Evolutionary conservation across 2,113 vertebrate genomes (phyloP), one percentile per base, ranked within the genome.

Genomic region (Anas platyrhynchos): DNA sequence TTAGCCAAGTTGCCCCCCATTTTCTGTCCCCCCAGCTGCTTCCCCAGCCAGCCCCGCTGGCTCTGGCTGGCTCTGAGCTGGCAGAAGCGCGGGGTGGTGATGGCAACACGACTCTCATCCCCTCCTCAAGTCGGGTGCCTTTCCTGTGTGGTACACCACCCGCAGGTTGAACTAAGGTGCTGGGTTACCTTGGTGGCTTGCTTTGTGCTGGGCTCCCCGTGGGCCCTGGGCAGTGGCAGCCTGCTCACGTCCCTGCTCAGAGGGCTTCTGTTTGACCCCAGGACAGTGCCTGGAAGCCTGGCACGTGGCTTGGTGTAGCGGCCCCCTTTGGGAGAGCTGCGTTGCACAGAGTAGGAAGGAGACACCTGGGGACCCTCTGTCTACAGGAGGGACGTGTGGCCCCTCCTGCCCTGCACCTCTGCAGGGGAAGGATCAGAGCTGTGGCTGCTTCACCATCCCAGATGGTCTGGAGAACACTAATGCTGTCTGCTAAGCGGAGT

Each of bases 101-200:
- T 0, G 41, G 48, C 50, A 36, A 3, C 1, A 3, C 0, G 1
- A 2, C 20, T 22, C n/a, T 18, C 2, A 8, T 12, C 59, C 46
- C 25, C 16, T 13, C 21, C 2, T 2, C 13, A 22, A 43, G n/a
- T 4, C 7, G 29, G 25, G 31, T 34, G 2, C 46, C 15, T 1
- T 20, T 26, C 4, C 65, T 13, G 13, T 8, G 46, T 2, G 1
- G 6, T 9, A 3, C 9, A 3, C 55, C 13, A 4, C 54, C 46
- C 3, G 6, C 86, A 16, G 11, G 54, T 43, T 11, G 77, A 8
- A 29, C 3, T 0, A 10, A 4, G 4, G 34, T 0, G 29, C 2
- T 12, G 0, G 36, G 32, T 13, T 16, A 36, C 8, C 36, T 9
- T 17, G 10, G 4, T 2, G 66, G 7, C 44, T 4, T 13, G 56